Conservation (phyloP, 1,140 invertebrate species). For the Radopholus similis region DNA sequence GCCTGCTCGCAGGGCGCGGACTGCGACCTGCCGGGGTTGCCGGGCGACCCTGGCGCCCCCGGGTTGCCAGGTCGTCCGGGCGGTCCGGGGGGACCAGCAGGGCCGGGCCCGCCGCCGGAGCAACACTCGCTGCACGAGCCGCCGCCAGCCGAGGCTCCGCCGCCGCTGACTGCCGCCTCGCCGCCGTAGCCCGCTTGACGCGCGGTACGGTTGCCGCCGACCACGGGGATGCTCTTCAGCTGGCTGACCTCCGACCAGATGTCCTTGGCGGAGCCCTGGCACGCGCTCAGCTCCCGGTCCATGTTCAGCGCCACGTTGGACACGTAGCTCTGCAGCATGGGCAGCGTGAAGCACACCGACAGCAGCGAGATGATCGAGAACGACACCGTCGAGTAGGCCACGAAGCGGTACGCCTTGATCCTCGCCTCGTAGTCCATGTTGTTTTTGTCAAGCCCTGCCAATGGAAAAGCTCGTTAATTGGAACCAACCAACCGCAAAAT, state of each 20-base stretch:
- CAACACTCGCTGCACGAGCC: slow-evolving; percentile 44
- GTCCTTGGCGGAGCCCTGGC: slow-evolving; percentile 60
- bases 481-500: neutral
- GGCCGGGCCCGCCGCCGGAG: slow-evolving; percentile 42
- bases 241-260: slow-evolving; percentile 57
- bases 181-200: slow-evolving; percentile 49
- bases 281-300: slow-evolving; percentile 49
- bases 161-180: slow-evolving; percentile 30
- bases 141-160: slow-evolving; percentile 33
- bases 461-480: neutral
- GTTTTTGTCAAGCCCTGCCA: slow-evolving; percentile 9
- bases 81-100: slow-evolving; percentile 40
- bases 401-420: slow-evolving; percentile 50
- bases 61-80: slow-evolving; percentile 51
- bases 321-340: slow-evolving; percentile 57
- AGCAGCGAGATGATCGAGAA: slow-evolving; percentile 43
- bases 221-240: slow-evolving; percentile 52
- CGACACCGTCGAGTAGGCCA: slow-evolving; percentile 45
- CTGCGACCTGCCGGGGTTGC: slow-evolving; percentile 18
- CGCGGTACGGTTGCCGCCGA: slow-evolving; percentile 44
- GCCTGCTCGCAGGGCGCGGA: slow-evolving; percentile 20
- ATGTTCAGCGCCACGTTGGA: slow-evolving; percentile 51
- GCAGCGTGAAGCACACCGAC: slow-evolving; percentile 53
- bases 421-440: slow-evolving; percentile 39
- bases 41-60: slow-evolving; percentile 36